Evolutionary conservation across 1,140 invertebrate species (phyloP).

Genomic region (Dreissena rostriformis): DNA sequence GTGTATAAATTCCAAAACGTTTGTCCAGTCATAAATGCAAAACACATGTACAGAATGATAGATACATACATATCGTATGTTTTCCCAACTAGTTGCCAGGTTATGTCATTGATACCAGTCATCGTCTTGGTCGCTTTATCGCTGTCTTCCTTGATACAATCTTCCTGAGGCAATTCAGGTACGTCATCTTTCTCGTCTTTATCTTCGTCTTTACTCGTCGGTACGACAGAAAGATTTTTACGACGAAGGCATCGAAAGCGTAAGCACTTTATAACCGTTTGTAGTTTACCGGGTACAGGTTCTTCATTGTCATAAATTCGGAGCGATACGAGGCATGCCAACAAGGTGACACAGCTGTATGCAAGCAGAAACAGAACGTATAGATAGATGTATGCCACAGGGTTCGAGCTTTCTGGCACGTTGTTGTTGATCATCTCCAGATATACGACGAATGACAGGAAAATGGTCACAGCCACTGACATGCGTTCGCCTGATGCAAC

Average conservation of each 20-base stretch:
- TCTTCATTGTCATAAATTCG: slow-evolving; percentile 22
- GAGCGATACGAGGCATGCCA: slow-evolving; percentile 32
- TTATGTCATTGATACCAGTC: background rate
- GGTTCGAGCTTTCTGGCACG: slow-evolving; percentile 84
- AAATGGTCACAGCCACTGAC: slow-evolving; percentile 83
- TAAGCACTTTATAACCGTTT: background rate
- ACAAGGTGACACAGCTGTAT: slow-evolving; percentile 26
- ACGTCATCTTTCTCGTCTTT: background rate
- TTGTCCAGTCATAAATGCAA: no score
- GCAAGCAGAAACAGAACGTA: slow-evolving; percentile 41
- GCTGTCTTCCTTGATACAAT: background rate
- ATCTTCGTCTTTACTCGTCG: background rate
- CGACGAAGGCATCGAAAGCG: background rate
- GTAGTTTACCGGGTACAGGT: slow-evolving; percentile 10
- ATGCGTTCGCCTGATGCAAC: slow-evolving; percentile 84
- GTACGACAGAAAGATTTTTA: background rate
- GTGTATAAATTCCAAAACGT: no score
- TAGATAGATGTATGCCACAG: slow-evolving; percentile 75
- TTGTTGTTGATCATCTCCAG: slow-evolving; percentile 84
- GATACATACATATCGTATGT: slow-evolving; percentile 34
- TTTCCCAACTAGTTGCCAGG: slow-evolving; percentile 33
- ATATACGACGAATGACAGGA: slow-evolving; percentile 84
- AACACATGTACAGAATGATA: background rate
- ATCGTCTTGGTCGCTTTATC: background rate
- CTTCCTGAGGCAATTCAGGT: background rate